Evolutionary conservation across 2,113 vertebrate genomes (phyloP).

Genomic region (Scopus umbretta): DNA sequence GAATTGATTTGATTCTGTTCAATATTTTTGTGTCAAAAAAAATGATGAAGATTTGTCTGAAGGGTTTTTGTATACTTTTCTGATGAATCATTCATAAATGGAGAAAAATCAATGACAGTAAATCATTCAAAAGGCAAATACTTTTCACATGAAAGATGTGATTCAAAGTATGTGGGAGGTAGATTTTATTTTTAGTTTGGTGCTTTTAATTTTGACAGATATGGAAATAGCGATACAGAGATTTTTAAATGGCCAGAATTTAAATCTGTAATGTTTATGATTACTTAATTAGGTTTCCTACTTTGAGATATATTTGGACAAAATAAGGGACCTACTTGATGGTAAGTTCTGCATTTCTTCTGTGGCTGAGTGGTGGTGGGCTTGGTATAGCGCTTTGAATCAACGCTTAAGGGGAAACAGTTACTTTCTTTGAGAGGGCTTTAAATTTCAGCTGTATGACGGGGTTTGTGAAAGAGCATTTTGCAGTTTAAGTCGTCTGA

Average conservation of each 20-base stretch:
- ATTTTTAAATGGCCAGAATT: neutral
- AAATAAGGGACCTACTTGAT: conserved; percentile 94
- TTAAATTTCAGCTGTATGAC: neutral
- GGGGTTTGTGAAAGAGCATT: neutral
- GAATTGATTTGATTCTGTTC: neutral
- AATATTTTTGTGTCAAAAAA: neutral
- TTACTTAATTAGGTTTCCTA: conserved; percentile 86
- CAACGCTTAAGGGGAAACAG: neutral
- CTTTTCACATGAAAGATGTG: neutral
- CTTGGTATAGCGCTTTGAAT: neutral
- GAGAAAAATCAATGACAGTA: neutral
- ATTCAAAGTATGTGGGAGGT: neutral
- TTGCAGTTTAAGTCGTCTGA: neutral
- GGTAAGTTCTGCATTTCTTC: conserved; percentile 72
- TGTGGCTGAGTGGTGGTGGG: neutral
- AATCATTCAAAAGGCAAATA: neutral
- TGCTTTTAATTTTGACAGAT: neutral
- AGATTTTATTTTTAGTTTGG: neutral
- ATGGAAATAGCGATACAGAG: neutral
- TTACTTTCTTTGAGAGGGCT: neutral
- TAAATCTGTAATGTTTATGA: neutral
- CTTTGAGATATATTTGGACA: conserved; percentile 98
- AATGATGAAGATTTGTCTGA: neutral
- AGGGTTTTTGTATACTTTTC: neutral
- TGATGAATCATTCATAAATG: neutral